Evolutionary conservation across 2,113 vertebrate genomes (phyloP).

Genomic region (Callospermophilus lateralis): DNA sequence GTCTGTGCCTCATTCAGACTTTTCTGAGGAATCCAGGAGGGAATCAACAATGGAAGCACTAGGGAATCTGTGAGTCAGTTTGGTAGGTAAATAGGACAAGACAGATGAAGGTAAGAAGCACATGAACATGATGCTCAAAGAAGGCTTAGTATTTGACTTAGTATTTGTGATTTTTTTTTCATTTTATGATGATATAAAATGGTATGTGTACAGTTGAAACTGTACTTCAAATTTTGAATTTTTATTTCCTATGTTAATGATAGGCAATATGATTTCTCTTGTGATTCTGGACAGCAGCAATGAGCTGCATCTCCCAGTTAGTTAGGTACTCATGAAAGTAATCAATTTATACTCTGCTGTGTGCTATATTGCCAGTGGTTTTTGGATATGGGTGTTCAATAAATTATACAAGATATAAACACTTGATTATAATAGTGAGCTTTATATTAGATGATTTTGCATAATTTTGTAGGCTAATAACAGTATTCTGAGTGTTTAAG

Average conservation of each 20-base stretch:
- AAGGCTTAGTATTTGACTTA: not conserved
- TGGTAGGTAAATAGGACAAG: not conserved
- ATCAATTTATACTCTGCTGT: not conserved
- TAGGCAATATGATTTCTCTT: not conserved
- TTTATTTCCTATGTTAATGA: not conserved
- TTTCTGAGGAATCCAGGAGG: too few relatives aligned
- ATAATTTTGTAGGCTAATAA: not conserved
- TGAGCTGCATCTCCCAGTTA: not conserved
- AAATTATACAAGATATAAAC: not conserved
- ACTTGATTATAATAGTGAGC: not conserved
- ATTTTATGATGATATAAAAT: not conserved
- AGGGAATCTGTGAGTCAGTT: not conserved
- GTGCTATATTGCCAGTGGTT: not conserved
- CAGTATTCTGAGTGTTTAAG: not conserved
- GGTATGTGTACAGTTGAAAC: not conserved
- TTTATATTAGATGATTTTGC: not conserved
- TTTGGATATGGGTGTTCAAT: not conserved
- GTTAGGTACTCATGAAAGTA: not conserved
- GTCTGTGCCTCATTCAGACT: too few relatives aligned
- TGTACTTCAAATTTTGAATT: not conserved
- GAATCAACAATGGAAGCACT: not conserved
- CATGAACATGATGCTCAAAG: not conserved
- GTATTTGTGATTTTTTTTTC: not conserved
- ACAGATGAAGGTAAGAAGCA: not conserved
- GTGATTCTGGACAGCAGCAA: not conserved